These are phyloP conservation scores for Periophthalmus modestus DNA, from an alignment of 2,113 vertebrate species.

Conservation along the genomic window DNA sequence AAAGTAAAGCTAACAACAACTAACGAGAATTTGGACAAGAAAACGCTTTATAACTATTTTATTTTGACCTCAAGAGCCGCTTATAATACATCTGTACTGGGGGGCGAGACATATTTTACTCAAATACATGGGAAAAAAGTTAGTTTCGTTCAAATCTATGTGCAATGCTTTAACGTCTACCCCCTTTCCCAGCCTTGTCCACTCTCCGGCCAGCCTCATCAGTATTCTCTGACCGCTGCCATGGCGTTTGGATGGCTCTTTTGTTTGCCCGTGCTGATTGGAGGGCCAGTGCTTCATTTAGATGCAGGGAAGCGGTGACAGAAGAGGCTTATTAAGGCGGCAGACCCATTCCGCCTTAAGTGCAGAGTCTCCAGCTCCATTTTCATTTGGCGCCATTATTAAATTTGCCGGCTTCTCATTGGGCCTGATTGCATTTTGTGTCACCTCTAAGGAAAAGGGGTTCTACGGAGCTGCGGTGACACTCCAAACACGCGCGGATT, in stretches of 20 bases:
- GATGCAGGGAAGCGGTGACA: slow-evolving; percentile 70
- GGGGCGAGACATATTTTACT: too few relatives aligned
- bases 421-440: slow-evolving; percentile 73
- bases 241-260: slow-evolving; percentile 56
- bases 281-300: slow-evolving; percentile 64
- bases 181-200: not conserved
- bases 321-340: slow-evolving; percentile 69
- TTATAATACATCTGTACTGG: too few relatives aligned
- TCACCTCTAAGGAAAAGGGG: slow-evolving; percentile 67
- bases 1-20: too few relatives aligned
- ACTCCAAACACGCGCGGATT: slow-evolving; percentile 5
- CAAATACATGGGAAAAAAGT: too few relatives aligned
- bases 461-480: slow-evolving; percentile 18
- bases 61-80: too few relatives aligned
- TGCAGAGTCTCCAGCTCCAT: slow-evolving; percentile 70
- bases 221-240: slow-evolving; percentile 43
- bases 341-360: slow-evolving; percentile 62
- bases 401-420: slow-evolving; percentile 68
- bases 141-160: too few relatives aligned
- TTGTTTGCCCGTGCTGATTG: slow-evolving; percentile 71
- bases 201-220: slow-evolving; percentile 25
- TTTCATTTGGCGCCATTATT: slow-evolving; percentile 73
- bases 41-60: too few relatives aligned
- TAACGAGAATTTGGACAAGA: too few relatives aligned
- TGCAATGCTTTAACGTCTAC: too few relatives aligned